phyloP scores from a whole-genome alignment of 2,888 invertebrate genomes.

The Axea sp. region DNA sequence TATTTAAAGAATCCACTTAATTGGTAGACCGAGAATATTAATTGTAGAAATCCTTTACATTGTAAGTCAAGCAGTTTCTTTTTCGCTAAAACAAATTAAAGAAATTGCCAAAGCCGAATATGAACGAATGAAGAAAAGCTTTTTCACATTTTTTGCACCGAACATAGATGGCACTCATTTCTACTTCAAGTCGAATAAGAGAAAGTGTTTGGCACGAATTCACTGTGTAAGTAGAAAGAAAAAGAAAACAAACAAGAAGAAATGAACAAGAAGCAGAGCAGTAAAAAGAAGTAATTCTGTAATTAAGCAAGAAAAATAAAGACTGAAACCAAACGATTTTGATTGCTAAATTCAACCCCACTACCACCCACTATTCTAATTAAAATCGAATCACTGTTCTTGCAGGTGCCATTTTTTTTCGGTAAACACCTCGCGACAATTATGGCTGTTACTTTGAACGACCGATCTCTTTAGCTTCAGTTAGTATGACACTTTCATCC shows the following conservation, averaged over 20 bases:
- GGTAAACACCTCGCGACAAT: not conserved
- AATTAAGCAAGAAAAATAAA: slow-evolving; percentile 44
- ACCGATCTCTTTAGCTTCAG: slow-evolving; percentile 7
- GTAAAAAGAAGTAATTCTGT: slow-evolving; percentile 23
- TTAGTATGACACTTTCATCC: no score
- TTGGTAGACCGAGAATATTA: slow-evolving; percentile 26
- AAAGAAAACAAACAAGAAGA: slow-evolving; percentile 3
- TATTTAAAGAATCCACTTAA: slow-evolving; percentile 49
- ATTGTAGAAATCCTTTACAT: slow-evolving; percentile 26
- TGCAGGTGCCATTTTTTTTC: slow-evolving; percentile 4
- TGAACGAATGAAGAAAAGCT: not conserved
- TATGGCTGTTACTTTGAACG: slow-evolving; percentile 20
- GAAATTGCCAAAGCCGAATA: not conserved
- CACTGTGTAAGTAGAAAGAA: slow-evolving; percentile 27
- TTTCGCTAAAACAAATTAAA: slow-evolving; percentile 4
- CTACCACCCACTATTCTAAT: slow-evolving; percentile 33
- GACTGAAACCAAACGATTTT: slow-evolving; percentile 52
- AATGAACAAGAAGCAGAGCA: not conserved
- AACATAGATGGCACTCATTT: not conserved
- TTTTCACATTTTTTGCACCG: not conserved
- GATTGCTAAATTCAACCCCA: slow-evolving; percentile 49
- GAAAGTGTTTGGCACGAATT: slow-evolving; percentile 50
- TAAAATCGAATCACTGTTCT: slow-evolving; percentile 1
- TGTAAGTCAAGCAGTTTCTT: slow-evolving; percentile 52
- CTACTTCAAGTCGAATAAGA: slow-evolving; percentile 1